These are phyloP conservation scores for Noturus placidus DNA, from an alignment of 2,113 vertebrate genomes.

Conservation along the genomic window DNA sequence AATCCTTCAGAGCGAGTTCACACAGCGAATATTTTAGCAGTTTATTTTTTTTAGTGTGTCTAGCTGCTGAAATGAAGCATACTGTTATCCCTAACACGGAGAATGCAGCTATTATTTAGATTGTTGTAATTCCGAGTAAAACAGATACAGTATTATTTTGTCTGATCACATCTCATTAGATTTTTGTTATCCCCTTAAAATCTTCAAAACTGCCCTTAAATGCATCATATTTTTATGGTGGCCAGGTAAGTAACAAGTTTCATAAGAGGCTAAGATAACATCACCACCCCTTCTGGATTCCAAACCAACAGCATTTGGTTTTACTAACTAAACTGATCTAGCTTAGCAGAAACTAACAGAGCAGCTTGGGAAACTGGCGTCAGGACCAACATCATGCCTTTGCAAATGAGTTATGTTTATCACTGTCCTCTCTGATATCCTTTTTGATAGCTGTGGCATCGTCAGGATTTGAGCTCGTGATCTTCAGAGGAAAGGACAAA, in stretches of 20 bases:
- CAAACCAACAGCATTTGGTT: not conserved
- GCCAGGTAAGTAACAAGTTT: not conserved
- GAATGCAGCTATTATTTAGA: not conserved
- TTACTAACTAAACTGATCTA: not conserved
- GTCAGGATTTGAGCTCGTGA: too few relatives aligned
- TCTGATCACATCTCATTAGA: not conserved
- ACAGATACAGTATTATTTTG: not conserved
- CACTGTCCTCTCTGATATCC: not conserved
- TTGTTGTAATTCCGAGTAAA: not conserved
- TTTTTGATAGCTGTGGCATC: not conserved
- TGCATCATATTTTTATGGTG: not conserved
- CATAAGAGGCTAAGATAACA: not conserved
- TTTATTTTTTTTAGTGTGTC: not conserved
- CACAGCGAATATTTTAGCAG: not conserved
- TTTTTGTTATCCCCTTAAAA: not conserved
- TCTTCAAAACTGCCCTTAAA: not conserved
- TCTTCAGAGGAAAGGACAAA: not conserved
- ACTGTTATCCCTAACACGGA: not conserved
- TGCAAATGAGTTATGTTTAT: not conserved
- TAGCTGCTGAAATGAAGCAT: not conserved
- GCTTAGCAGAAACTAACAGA: not conserved
- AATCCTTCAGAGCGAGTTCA: not conserved
- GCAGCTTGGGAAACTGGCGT: not conserved
- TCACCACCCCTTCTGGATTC: not conserved
- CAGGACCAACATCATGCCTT: not conserved